These are phyloP conservation scores for Etheostoma cragini DNA, from an alignment of 2,113 vertebrate species.

Conservation along the genomic window DNA sequence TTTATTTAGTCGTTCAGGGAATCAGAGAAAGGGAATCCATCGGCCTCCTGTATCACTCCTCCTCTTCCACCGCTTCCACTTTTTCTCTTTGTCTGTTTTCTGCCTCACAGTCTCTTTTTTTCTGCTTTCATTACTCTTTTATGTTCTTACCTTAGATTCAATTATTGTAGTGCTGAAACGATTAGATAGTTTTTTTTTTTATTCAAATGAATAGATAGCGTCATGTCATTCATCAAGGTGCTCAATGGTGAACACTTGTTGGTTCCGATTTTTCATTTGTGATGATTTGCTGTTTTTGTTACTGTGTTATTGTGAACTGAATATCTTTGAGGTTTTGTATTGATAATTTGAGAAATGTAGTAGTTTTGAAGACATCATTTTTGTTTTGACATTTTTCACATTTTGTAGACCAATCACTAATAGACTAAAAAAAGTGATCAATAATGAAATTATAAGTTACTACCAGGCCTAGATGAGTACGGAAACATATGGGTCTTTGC, in stretches of 20 bases:
- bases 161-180: conserved; percentile 16
- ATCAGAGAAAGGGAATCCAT: conserved; percentile 44
- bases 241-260: not conserved
- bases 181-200: not conserved
- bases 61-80: conserved; percentile 1
- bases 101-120: conserved; percentile 30
- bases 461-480: not conserved
- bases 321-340: not conserved
- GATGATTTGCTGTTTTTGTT: conserved; percentile 10
- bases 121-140: conserved; percentile 10
- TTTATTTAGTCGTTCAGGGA: conserved; percentile 37
- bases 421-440: not conserved
- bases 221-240: conserved; percentile 1
- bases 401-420: not conserved
- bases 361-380: not conserved
- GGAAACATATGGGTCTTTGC: not conserved
- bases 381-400: not conserved
- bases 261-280: not conserved
- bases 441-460: not conserved
- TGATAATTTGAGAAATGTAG: not conserved
- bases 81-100: conserved; percentile 16
- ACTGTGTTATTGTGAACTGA: not conserved
- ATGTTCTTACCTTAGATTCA: not conserved
- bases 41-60: conserved; percentile 24
- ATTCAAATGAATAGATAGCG: conserved; percentile 11